phyloP scores from a whole-genome alignment of 2,888 invertebrate species.

The Julus scanicus region DNA sequence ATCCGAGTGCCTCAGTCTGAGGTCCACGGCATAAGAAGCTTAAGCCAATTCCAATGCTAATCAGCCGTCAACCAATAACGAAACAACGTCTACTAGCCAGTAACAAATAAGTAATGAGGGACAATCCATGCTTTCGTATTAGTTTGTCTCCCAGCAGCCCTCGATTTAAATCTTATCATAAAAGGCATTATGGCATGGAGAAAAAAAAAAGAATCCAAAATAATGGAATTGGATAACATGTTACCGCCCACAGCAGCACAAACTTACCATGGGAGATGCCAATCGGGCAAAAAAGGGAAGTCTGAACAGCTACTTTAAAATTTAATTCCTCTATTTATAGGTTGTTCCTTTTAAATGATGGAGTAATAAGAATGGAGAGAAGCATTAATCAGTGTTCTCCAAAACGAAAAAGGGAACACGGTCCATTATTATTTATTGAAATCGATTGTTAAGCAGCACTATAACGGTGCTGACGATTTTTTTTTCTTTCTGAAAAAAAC shows the following conservation, averaged over 20 bases:
- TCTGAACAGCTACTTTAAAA: background rate
- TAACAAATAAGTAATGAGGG: background rate
- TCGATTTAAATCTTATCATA: conserved; percentile 11
- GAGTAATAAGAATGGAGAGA: conserved; percentile 10
- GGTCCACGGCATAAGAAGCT: background rate
- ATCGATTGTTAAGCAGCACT: conserved; percentile 18
- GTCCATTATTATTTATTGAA: conserved; percentile 29
- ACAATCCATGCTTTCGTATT: background rate
- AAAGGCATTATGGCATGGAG: conserved; percentile 2
- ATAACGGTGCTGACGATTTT: background rate
- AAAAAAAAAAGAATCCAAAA: background rate
- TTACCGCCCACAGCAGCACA: conserved; percentile 3
- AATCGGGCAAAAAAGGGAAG: background rate
- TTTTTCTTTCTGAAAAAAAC: background rate
- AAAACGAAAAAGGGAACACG: background rate
- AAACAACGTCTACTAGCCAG: background rate
- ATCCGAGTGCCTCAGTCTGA: background rate
- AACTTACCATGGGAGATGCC: background rate
- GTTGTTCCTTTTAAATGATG: background rate
- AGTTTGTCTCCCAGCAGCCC: background rate
- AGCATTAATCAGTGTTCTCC: background rate
- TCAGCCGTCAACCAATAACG: background rate
- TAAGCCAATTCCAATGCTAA: conserved; percentile 15
- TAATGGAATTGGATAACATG: conserved; percentile 23
- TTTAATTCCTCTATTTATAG: background rate